These are phyloP conservation scores for Columba livia DNA, from an alignment of 2,113 vertebrate species.

Conservation along the genomic window DNA sequence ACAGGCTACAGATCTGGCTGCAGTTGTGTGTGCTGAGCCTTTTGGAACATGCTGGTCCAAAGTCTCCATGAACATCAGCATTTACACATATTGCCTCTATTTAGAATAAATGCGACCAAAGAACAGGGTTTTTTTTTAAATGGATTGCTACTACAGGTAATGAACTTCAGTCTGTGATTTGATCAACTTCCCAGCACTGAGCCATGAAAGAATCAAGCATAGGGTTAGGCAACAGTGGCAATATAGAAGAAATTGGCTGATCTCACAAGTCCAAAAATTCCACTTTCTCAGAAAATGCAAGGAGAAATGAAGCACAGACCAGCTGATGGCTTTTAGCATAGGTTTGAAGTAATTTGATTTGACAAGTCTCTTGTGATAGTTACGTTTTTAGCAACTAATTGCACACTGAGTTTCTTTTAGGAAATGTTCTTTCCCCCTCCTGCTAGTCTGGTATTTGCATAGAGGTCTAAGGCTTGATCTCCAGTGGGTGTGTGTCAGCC, in stretches of 20 bases:
- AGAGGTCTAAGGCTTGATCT: not conserved
- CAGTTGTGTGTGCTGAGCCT: not conserved
- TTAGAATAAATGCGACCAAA: not conserved
- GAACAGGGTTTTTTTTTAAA: not conserved
- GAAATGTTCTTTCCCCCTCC: not conserved
- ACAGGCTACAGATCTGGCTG: constrained; percentile 14
- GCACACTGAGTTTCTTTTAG: not conserved
- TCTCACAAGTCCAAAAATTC: not conserved
- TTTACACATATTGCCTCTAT: not conserved
- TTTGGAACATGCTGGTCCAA: not conserved
- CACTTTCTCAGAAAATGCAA: not conserved
- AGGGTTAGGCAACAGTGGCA: not conserved
- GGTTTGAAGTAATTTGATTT: not conserved
- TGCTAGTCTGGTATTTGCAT: not conserved
- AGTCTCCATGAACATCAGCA: not conserved
- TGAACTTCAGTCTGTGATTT: not conserved
- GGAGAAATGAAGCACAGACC: not conserved
- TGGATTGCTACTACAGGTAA: not conserved
- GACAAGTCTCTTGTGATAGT: not conserved
- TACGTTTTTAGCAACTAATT: not conserved
- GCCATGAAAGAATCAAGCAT: not conserved
- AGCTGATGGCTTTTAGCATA: not conserved
- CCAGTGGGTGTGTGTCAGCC: not conserved
- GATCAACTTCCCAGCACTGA: not conserved
- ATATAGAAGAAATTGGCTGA: not conserved